Evolutionary conservation across 2,797 vertebrate genomes (phyloP), one percentile per base, ranked within the genome.

Genomic region (Apodemus agrarius): DNA sequence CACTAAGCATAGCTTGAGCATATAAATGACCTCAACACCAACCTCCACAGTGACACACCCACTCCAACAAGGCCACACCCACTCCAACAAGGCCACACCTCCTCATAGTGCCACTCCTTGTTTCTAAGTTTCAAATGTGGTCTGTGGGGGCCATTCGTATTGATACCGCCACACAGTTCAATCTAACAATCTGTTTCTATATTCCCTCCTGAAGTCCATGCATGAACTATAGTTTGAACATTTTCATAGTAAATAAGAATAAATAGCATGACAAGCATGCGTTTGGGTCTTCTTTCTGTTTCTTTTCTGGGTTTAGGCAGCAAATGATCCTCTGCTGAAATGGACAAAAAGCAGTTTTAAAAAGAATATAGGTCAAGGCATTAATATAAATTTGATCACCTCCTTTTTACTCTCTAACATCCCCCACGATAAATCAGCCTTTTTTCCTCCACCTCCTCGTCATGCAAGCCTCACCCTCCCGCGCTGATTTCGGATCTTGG

Each of bases 381-480:
- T 97, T 98, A 98, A 99, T 99, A 99, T 99, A 98, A 99, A 99
- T 99, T 98, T 99, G 98, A 98, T 98, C 98, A 98, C 98, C 98
- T 99, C 98, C 98, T 99, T 99, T 98, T 98, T 98, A 98, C 98
- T 99, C 98, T 98, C 97, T 97, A 98, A 97, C 98, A 98, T 98
- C 98, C 98, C 96, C 96, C 85, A 96, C 97, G 96, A 98, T 99
- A 98, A 98, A 99, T 99, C 99, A 99, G 98, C 98, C 91, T 98
- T 97, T 98, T 98, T 96, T 96, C 95, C 88, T 98, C 85, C 97
- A 97, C 96, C 95, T 93, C 0, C 97, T 97, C 98, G 98, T 98
- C 98, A 97, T 98, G 98, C 95, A 82, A 96, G 63, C 98, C 98
- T 99, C 98, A 98, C 98, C 98, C 98, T 98, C 99, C 98, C 98